These are phyloP conservation scores for Babylonia areolata DNA, from an alignment of 1,140 invertebrate genomes.

Conservation along the genomic window DNA sequence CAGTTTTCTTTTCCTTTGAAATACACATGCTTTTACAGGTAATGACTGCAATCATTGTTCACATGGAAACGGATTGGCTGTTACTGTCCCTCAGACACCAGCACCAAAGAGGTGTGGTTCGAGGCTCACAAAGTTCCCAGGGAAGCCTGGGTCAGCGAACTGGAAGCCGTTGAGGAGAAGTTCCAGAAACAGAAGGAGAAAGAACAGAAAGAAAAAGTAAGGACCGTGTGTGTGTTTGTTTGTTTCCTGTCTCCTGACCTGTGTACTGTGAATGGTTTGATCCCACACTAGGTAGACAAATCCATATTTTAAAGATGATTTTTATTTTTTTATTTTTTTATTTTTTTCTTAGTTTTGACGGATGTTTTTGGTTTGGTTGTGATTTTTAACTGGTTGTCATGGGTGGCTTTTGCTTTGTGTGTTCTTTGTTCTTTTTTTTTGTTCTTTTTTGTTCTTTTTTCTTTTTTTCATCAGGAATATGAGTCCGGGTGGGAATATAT, in stretches of 20 bases:
- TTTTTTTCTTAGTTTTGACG: no score
- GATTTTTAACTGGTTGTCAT: background rate
- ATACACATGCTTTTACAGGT: no score
- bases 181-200: slow-evolving; percentile 38
- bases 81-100: slow-evolving; percentile 52
- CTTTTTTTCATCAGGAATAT: no score
- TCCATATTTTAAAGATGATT: no score
- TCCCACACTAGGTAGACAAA: no score
- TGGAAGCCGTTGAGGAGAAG: slow-evolving; percentile 58
- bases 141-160: slow-evolving; percentile 68
- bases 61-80: background rate
- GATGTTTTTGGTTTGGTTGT: no score
- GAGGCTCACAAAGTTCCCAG: slow-evolving; percentile 66
- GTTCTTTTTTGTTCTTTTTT: background rate
- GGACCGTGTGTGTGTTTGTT: background rate
- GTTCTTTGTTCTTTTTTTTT: background rate
- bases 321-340: no score
- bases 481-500: no score
- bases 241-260: background rate
- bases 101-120: slow-evolving; percentile 63
- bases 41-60: no score
- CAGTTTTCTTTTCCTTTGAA: background rate
- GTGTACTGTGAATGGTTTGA: background rate
- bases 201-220: background rate
- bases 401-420: background rate